Evolutionary conservation across 2,113 vertebrate genomes (phyloP).

Genomic region (Phoenicopterus ruber): DNA sequence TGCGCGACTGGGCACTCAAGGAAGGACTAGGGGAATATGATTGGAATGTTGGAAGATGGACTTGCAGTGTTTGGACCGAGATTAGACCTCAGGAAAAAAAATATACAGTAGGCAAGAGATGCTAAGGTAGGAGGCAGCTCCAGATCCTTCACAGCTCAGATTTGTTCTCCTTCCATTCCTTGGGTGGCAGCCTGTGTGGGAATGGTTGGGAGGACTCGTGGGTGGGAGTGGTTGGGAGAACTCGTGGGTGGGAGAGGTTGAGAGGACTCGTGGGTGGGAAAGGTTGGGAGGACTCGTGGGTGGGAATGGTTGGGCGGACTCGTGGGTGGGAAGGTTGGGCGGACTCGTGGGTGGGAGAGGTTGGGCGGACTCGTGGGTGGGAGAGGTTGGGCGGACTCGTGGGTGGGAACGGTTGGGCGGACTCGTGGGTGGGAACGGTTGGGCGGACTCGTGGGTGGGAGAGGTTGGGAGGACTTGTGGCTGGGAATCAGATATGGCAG

Average conservation of each 20-base stretch:
- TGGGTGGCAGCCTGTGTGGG: not conserved
- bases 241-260: not conserved
- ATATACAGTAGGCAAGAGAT: not conserved
- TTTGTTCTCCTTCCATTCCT: not conserved
- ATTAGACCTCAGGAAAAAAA: not conserved
- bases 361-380: not conserved
- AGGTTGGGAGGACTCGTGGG: rapidly evolving
- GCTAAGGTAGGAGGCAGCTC: not conserved
- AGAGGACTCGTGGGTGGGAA: not conserved
- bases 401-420: not conserved
- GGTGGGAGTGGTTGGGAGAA: not conserved
- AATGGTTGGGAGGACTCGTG: no score
- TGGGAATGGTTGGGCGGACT: not conserved
- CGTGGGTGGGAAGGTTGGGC: no score
- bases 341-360: not conserved
- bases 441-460: not conserved
- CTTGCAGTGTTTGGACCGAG: not conserved
- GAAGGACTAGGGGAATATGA: not conserved
- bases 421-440: not conserved
- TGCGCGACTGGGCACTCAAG: not conserved
- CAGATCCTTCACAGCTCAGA: not conserved
- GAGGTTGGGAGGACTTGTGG: no score
- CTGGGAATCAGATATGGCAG: not conserved
- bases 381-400: not conserved
- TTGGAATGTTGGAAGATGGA: not conserved